Percentiles rank a stretch among this genome's conserved stretches.
Conservation (phyloP, 1,140 invertebrate genomes). For the Hyposmocoma kahamanoa region DNA sequence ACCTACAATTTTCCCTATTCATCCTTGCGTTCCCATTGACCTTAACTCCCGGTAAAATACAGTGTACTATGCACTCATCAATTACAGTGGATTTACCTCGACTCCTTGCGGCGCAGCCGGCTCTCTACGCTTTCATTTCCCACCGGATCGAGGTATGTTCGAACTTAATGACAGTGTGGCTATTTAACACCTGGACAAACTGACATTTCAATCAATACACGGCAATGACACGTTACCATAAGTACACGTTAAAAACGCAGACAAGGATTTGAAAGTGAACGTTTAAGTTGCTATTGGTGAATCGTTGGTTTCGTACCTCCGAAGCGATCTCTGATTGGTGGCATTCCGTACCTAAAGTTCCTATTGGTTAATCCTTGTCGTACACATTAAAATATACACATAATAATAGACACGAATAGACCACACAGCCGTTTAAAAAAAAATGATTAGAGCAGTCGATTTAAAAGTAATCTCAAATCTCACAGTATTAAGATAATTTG, state of each 20-base stretch:
- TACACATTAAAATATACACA: constrained; percentile 18
- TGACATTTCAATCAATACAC: constrained; percentile 42
- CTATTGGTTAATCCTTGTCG: too few relatives aligned
- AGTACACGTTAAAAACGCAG: constrained; percentile 24
- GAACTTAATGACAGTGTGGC: constrained; percentile 67
- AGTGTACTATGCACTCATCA: constrained; percentile 43
- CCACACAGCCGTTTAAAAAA: constrained; percentile 47
- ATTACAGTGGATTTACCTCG: constrained; percentile 64
- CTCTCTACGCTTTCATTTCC: constrained; percentile 26
- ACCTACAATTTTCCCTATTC: too few relatives aligned
- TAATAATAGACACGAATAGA: constrained; percentile 31
- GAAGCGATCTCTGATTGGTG: too few relatives aligned
- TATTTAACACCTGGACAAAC: constrained; percentile 65
- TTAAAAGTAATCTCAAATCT: constrained; percentile 35
- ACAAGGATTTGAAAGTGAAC: too few relatives aligned
- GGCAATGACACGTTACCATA: neutral
- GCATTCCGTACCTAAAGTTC: too few relatives aligned
- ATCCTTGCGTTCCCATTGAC: too few relatives aligned
- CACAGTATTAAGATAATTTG: constrained; percentile 18
- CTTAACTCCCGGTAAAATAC: constrained; percentile 5
- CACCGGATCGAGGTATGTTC: constrained; percentile 41
- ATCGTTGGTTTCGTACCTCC: too few relatives aligned
- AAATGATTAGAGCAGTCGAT: neutral
- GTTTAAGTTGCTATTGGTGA: too few relatives aligned
- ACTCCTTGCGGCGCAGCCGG: constrained; percentile 46